These are phyloP conservation scores for Tragelaphus buxtoni DNA, from an alignment of 2,113 vertebrate genomes.

Conservation along the genomic window DNA sequence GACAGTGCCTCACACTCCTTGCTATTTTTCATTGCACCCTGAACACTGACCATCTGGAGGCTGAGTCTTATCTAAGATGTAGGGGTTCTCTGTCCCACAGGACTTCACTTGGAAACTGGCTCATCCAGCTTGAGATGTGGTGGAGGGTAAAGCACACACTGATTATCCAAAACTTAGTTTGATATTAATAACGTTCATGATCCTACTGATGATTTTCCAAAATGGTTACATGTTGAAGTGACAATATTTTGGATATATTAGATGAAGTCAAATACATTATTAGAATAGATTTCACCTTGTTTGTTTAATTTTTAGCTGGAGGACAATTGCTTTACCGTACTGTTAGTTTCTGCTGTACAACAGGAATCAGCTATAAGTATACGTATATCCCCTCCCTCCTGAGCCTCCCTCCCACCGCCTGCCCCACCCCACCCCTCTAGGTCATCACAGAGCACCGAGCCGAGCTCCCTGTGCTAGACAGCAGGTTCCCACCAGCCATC, in stretches of 20 bases:
- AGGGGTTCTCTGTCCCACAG: neutral
- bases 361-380: neutral
- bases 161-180: neutral
- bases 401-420: neutral
- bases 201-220: neutral
- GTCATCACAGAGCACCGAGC: accelerated
- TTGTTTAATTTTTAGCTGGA: neutral
- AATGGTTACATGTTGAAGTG: neutral
- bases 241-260: neutral
- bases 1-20: neutral
- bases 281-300: neutral
- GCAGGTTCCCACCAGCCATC: neutral
- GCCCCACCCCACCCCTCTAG: neutral
- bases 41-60: neutral
- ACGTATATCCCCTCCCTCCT: accelerated
- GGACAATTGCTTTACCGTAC: neutral
- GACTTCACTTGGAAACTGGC: neutral
- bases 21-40: neutral
- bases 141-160: neutral
- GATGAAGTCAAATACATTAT: neutral
- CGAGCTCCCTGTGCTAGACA: neutral
- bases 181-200: neutral
- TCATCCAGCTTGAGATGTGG: neutral
- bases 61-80: neutral
- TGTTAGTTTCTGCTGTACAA: neutral